Evolutionary conservation across 2,113 vertebrate species (phyloP), one percentile per base, ranked within the genome.

Genomic region (Saccopteryx bilineata): DNA sequence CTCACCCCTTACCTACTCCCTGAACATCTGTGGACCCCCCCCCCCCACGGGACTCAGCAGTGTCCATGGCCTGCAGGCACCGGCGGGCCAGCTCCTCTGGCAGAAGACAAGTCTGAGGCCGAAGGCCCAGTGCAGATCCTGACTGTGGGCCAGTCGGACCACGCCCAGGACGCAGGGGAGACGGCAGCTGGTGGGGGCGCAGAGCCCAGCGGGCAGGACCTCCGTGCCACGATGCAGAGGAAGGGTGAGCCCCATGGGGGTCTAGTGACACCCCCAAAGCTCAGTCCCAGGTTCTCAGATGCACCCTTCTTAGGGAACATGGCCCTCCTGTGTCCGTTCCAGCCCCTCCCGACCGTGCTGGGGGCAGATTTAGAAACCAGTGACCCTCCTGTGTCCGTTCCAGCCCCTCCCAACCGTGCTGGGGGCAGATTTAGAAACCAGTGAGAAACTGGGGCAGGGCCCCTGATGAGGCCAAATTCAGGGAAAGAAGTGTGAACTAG

Each of bases 201-300:
- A 83, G 98, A 97, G 48, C 99, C 99, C 98, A 98, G 98, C 96
- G 99, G 99, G 96, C 99, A 99, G 98, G 99, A 99, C 93, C 99
- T 99, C 95, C 98, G 99, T 95, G 98, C 99, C 98, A 98, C 98
- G 97, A 99, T 99, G 99, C 99, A 99, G 96, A 99, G 99, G 98
- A 99, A 99, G 99, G 99, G 99, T 99, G 96, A 98, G 98, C 91
- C 91, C 95, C 31, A 0, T 15, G 75, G 91, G 90, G 90, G 88
- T 95, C 91, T 96, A 94, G 56, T 11, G 89, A 94, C 74, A 75
- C 74, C 92, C 96, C 91, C 46, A 78, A 71, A 97, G 91, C 91
- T 89, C 91, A 93, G 76, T 68, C 85, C 82, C 69, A 91, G 76
- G 33, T 95, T 90, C 90, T 82, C 74, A 82, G 78, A 39, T 24